Percentiles rank a stretch among this genome's conserved stretches.
Evolutionary conservation across 2,888 invertebrate species (phyloP).

Genomic region (Adelognathus sp.): DNA sequence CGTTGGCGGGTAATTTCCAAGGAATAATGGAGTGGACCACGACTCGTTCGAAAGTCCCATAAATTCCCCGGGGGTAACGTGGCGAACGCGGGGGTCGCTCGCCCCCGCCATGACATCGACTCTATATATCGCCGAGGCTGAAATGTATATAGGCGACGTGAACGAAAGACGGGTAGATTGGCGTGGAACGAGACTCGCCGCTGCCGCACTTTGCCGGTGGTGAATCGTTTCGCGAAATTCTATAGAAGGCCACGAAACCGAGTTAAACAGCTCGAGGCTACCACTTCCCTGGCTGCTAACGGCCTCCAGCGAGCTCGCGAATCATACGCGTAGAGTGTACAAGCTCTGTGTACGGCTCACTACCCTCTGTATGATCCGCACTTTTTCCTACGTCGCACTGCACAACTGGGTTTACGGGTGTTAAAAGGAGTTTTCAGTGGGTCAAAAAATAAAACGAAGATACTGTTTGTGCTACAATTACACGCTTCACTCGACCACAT

Average conservation of each 20-base stretch:
- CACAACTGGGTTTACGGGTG: no score
- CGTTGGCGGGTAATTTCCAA: conserved; percentile 69
- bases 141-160: conserved; percentile 25
- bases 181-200: conserved; percentile 27
- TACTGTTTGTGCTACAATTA: no score
- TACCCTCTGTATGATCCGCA: not conserved
- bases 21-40: conserved; percentile 74
- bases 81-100: conserved; percentile 42
- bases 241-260: conserved; percentile 59
- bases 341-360: not conserved
- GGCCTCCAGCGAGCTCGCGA: conserved; percentile 62
- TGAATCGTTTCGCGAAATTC: conserved; percentile 49
- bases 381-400: no score
- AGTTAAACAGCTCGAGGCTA: conserved; percentile 76
- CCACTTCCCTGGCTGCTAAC: conserved; percentile 72
- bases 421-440: no score
- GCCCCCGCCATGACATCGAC: conserved; percentile 3
- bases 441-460: no score
- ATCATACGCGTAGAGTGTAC: conserved; percentile 2
- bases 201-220: conserved; percentile 21
- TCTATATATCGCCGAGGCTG: conserved; percentile 29
- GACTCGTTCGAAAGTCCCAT: conserved; percentile 75
- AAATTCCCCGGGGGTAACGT: conserved; percentile 69
- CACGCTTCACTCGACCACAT: no score
- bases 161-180: conserved; percentile 51